Evolutionary conservation across 92 coral and sea anemone species (phyloP).

Genomic region (Epizoanthus fatuus): DNA sequence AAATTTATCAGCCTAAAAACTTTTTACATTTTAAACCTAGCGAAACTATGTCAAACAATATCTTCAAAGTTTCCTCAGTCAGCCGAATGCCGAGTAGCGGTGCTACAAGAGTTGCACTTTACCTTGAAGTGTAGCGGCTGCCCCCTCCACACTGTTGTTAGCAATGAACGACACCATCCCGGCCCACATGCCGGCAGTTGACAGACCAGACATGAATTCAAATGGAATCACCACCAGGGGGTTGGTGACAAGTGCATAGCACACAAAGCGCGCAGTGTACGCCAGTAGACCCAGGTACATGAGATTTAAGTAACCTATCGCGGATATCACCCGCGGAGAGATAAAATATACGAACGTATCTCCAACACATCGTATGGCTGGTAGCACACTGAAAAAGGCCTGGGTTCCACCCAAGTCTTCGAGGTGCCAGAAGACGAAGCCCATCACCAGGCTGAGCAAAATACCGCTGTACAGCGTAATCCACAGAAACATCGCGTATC

Average conservation of each 20-base stretch:
- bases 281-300: slow-evolving; percentile 70
- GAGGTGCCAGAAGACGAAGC: slow-evolving; percentile 76
- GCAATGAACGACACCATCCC: slow-evolving; percentile 78
- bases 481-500: slow-evolving; percentile 42
- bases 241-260: slow-evolving; percentile 60
- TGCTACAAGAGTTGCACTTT: background rate
- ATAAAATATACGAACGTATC: slow-evolving; percentile 72
- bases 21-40: too few species aligned
- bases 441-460: slow-evolving; percentile 59
- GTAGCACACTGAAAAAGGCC: slow-evolving; percentile 69
- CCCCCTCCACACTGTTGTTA: slow-evolving; percentile 59
- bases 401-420: slow-evolving; percentile 74
- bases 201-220: slow-evolving; percentile 78
- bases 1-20: too few species aligned
- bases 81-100: background rate
- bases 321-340: slow-evolving; percentile 65
- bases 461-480: slow-evolving; percentile 63
- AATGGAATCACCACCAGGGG: slow-evolving; percentile 70
- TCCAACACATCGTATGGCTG: slow-evolving; percentile 67
- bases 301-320: slow-evolving; percentile 64
- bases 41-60: too few species aligned
- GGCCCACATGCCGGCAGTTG: slow-evolving; percentile 82
- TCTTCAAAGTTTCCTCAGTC: background rate
- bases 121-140: slow-evolving; percentile 69
- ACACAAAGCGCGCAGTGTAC: slow-evolving; percentile 63